Base-by-base conservation (phyloP, 2,888 invertebrate genomes). In the Atethmia centrago region DNA sequence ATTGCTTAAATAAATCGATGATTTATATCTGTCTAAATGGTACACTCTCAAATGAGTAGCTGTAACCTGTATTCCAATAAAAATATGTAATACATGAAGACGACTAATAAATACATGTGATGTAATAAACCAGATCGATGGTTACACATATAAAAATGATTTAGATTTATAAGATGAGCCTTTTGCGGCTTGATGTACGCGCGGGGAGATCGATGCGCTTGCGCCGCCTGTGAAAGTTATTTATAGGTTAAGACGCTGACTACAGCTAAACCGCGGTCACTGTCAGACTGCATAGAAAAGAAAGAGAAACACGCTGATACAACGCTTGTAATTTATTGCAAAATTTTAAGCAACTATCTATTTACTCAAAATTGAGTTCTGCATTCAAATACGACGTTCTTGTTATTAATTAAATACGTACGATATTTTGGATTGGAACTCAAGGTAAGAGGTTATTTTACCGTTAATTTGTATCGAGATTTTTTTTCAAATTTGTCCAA, bases 181-280 rank as follows among this genome's bases (percentile, higher is more conserved):
- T 74, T 76, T 71, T 63, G 61, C 76, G 69, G 71, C 69, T 67
- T 63, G 68, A 72, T 59, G 58, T 61, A 66, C 31, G 72, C 61
- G 83, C 78, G 69, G 78, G 42, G 85, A 88, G 87, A 87, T 90
- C 85, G 87, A 89, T 88, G 87, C 68, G 79, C 74, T 66, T 85
- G 79, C 71, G 64, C 62, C 42, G 65, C 80, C 80, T 64, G 82
- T 74, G 81, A 84, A 86, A 76, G 79, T 83, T 85, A 87, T 88
- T 88, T 87, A 88, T 85, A 79, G 84, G 78, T 77, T 75, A 79
- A 71, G 71, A 63, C n/a, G n/a, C n/a, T n/a, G n/a, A n/a, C n/a
- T n/a, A n/a, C n/a, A n/a, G n/a, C n/a, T n/a, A n/a, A n/a, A n/a
- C n/a, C n/a, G n/a, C n/a, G n/a, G n/a, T n/a, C n/a, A n/a, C n/a